Base-by-base conservation (phyloP, 2,888 invertebrate species). In the Ormyrus pomaceus region DNA sequence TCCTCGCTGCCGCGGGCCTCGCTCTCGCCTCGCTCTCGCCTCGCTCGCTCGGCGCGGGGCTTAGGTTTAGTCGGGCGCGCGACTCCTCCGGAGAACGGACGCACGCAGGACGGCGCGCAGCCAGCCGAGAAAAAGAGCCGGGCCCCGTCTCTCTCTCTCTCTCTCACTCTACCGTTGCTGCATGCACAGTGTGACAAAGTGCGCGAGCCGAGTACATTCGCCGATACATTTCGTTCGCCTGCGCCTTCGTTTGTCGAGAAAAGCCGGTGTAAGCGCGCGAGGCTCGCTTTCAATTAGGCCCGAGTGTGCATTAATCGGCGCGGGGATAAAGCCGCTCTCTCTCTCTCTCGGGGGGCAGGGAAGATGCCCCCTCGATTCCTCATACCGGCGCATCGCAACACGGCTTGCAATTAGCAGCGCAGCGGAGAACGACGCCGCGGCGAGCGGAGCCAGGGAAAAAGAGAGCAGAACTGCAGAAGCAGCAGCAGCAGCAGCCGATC, bases 1-100 rank as follows among this genome's bases (percentile, higher is more conserved):
- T 34, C 34, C 34, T 34, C 34, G 34, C 19, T 19, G 34, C 19
- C 1, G 34, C 34, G 34, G 34, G 34, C 34, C 34, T 34, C 34
- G 34, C 34, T 34, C 34, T 34, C 34, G 34, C 34, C 34, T 34
- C 34, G 34, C 34, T 34, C 34, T 34, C 34, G 34, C 34, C 34
- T 34, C 34, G 34, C 34, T 45, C 50, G 19, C 34, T 45, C 50
- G 19, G 7, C 13, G 70, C n/a, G 9, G 5, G 66, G 59, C 75
- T 77, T 34, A 34, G 34, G 34, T 34, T 79, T 81, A 84, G 82
- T 83, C 76, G 76, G 34, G 78, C 75, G 82, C 77, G 80, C 77
- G 82, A 82, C 78, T 79, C 59, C 79, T 81, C 70, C 72, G 71
- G 62, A 69, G 77, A 71, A 65, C 62, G 77, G 48, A 55, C 64